Percentiles rank a stretch among this genome's conserved stretches.
Evolutionary conservation across 2,113 vertebrate species (phyloP).

Genomic region (Eupsittula cactorum): DNA sequence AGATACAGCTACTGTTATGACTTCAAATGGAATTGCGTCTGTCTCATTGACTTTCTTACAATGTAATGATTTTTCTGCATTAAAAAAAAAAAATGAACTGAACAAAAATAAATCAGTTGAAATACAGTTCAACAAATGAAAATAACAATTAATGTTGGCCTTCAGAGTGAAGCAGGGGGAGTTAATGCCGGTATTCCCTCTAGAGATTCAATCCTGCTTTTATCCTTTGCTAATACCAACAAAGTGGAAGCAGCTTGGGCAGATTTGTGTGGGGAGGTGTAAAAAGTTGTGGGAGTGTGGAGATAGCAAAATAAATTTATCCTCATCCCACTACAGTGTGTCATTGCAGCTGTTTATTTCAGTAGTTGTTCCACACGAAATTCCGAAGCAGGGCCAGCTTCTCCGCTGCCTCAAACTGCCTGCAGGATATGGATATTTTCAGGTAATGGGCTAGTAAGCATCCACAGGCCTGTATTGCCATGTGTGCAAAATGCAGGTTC

Average conservation of each 20-base stretch:
- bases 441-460: neutral
- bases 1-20: neutral
- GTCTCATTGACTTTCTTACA: neutral
- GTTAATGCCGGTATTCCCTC: slow-evolving; percentile 26
- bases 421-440: neutral
- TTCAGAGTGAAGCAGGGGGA: slow-evolving; percentile 37
- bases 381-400: neutral
- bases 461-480: fast-evolving
- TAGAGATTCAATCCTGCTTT: slow-evolving; percentile 23
- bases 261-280: slow-evolving; percentile 67
- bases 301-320: slow-evolving; percentile 70
- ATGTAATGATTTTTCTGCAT: neutral
- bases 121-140: slow-evolving; percentile 22
- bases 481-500: neutral
- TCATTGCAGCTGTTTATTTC: slow-evolving; percentile 68
- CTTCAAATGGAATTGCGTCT: neutral
- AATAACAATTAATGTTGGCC: slow-evolving; percentile 38
- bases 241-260: slow-evolving; percentile 62
- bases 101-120: neutral
- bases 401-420: neutral
- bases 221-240: slow-evolving; percentile 49
- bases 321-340: slow-evolving; percentile 62
- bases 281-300: slow-evolving; percentile 65
- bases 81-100: neutral
- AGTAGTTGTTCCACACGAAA: slow-evolving; percentile 44